Percentiles rank a stretch among this genome's conserved stretches.
Conservation (phyloP, 2,797 vertebrate genomes). For the Artibeus lituratus region DNA sequence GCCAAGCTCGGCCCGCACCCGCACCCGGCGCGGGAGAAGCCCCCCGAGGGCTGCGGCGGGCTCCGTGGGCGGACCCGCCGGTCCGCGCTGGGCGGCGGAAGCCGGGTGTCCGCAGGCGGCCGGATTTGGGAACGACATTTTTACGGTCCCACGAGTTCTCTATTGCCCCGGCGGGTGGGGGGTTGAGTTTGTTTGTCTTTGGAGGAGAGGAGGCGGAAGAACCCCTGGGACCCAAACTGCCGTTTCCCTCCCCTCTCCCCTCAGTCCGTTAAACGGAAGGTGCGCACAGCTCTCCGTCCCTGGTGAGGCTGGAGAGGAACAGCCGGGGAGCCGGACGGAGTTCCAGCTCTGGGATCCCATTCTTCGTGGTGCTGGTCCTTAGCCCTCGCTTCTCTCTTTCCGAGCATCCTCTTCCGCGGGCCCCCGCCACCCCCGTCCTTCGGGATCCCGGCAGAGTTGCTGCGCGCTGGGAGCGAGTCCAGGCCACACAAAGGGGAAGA, state of each 20-base stretch:
- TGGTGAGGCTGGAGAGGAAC: constrained; percentile 54
- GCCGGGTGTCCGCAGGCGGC: constrained; percentile 22
- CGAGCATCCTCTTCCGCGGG: not conserved
- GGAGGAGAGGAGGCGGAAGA: constrained; percentile 24
- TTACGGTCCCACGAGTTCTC: constrained; percentile 37
- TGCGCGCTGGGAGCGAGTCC: constrained; percentile 62
- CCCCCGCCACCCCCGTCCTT: constrained; percentile 17
- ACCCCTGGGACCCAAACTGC: constrained; percentile 65
- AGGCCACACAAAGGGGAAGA: constrained; percentile 74
- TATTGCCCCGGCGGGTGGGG: not conserved
- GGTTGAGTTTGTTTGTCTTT: constrained; percentile 27
- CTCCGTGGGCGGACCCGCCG: not conserved
- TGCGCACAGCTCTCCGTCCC: constrained; percentile 56
- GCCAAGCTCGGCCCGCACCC: not conserved
- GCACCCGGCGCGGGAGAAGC: not conserved
- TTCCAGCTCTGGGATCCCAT: constrained; percentile 72
- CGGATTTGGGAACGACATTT: not conserved
- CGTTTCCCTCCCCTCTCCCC: not conserved
- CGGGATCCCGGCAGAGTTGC: constrained; percentile 68
- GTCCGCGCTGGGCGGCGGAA: not conserved
- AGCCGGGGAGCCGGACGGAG: constrained; percentile 60
- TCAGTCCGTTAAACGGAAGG: constrained; percentile 42
- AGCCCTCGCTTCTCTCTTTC: not conserved
- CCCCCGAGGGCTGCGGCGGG: not conserved
- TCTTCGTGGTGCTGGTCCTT: constrained; percentile 49